Evolutionary conservation across 1,140 invertebrate genomes (phyloP), one percentile per base, ranked within the genome.

Genomic region (Drosophila funebris): DNA sequence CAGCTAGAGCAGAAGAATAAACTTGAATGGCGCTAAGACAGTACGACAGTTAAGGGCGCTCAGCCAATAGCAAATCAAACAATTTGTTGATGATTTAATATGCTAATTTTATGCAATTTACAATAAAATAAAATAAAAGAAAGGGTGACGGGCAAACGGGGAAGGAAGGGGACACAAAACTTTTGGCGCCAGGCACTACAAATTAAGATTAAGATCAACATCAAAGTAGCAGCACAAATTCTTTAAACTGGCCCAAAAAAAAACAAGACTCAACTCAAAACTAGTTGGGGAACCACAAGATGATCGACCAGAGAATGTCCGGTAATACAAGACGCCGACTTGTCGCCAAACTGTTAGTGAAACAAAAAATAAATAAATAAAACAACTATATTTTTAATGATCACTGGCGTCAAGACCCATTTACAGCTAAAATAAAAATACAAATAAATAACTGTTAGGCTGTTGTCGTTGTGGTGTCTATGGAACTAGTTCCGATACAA

Each of bases 171-270:
- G 57, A 58, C 24, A 46, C 16, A 57, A 48, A 67, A 60, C 39
- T 69, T 66, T 50, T 87, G 82, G 83, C 82, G 82, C 82, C 82
- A 87, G 83, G 53, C 82, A 75, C 67, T 43, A 88, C 78, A 78
- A 87, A 87, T 88, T 88, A 82, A 87, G 78, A 85, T 87, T 81
- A 85, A 76, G 82, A 88, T 87, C 83, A 87, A 78, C 78, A 82
- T 78, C 78, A 72, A 88, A 73, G 56, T 78, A 46, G 60, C 67
- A 67, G 60, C 72, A 60, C 72, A 60, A 78, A 82, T 85, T 71
- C 66, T 68, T 67, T 14, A 66, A 50, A 7, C 52, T 69, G 36
- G 62, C 67, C 14, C 7, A 50, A 50, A 33, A 52, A 7, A 33
- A 36, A 33, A 52, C 13, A 33, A 36, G 27, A n/a, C n/a, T n/a